These are phyloP conservation scores for Aptenodytes patagonicus DNA, from an alignment of 2,113 vertebrate genomes.

Conservation along the genomic window DNA sequence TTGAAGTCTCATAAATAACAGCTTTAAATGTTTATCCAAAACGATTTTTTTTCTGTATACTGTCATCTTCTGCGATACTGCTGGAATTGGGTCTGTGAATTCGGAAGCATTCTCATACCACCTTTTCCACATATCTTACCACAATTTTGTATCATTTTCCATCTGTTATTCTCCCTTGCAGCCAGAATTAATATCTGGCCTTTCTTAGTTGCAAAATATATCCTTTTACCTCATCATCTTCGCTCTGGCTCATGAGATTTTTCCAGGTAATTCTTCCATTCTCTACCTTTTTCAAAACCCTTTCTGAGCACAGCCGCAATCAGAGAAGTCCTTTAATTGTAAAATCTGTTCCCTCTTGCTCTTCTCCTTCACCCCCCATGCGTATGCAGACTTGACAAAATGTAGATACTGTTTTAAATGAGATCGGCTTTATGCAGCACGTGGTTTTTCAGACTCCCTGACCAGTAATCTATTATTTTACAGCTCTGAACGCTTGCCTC, in stretches of 20 bases:
- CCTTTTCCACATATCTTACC: background rate
- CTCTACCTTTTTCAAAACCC: background rate
- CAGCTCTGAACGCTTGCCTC: background rate
- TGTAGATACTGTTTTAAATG: background rate
- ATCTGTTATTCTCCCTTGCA: background rate
- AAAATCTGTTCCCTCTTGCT: background rate
- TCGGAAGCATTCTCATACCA: background rate
- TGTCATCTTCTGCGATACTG: background rate
- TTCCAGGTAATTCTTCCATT: background rate
- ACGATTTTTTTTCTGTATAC: background rate
- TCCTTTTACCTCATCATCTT: background rate
- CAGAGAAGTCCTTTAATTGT: background rate
- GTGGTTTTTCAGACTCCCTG: background rate
- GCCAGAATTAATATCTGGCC: background rate
- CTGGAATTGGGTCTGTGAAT: background rate
- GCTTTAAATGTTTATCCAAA: background rate
- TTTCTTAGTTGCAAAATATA: background rate
- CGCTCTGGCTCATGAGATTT: background rate
- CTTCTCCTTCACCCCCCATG: rapidly evolving
- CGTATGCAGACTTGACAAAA: background rate
- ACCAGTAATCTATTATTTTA: background rate
- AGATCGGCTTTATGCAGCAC: background rate
- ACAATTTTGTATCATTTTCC: background rate
- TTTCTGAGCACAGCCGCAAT: background rate
- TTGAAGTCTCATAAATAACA: background rate